phyloP scores from a whole-genome alignment of 53 echinoderm and acorn worm genomes.

The Actinopyga echinites region DNA sequence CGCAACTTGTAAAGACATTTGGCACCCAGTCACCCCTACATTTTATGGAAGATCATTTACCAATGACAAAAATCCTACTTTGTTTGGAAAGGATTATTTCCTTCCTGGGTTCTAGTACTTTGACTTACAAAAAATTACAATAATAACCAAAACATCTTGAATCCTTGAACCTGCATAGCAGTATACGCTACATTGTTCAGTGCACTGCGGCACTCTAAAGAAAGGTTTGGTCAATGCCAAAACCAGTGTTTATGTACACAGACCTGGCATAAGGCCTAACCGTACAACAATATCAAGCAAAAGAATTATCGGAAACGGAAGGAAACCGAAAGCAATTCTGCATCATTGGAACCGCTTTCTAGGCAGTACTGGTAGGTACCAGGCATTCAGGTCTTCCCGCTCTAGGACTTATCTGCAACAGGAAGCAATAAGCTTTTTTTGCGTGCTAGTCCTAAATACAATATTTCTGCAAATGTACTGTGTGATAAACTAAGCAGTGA shows the following conservation, averaged over 20 bases:
- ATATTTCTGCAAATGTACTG: neutral
- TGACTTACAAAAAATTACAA: too few species aligned
- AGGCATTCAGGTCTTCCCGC: neutral
- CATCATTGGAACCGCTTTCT: neutral
- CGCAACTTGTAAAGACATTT: too few species aligned
- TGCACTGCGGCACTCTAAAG: too few species aligned
- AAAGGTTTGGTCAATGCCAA: too few species aligned
- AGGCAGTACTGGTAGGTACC: conserved; percentile 18
- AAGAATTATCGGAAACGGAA: neutral
- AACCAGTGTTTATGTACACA: neutral
- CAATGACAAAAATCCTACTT: too few species aligned
- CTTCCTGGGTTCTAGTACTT: too few species aligned
- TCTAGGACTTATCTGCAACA: neutral
- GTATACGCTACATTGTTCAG: too few species aligned
- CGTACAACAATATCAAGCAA: neutral
- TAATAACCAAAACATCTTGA: too few species aligned
- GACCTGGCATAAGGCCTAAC: neutral
- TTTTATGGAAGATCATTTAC: too few species aligned
- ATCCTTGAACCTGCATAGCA: too few species aligned
- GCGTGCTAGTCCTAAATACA: neutral
- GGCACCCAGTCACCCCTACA: too few species aligned
- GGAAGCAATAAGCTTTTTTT: conserved; percentile 23
- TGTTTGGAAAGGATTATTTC: too few species aligned
- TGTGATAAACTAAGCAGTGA: neutral
- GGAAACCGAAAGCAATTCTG: neutral